Evolutionary conservation across 2,113 vertebrate genomes (phyloP).

Genomic region (Empidonax traillii): DNA sequence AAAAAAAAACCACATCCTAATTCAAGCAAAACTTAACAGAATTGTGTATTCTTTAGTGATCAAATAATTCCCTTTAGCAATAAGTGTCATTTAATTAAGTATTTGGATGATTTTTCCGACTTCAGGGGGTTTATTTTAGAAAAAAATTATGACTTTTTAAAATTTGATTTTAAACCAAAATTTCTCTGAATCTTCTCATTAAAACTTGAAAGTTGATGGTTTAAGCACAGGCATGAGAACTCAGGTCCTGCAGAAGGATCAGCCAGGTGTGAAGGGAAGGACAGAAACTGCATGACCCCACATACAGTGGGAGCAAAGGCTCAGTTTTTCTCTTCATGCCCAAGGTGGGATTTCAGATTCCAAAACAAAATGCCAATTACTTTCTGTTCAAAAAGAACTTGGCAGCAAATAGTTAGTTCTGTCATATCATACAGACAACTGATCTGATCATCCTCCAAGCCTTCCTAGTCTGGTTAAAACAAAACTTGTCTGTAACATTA

Average conservation of each 20-base stretch:
- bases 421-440: neutral
- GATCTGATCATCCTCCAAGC: neutral
- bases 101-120: neutral
- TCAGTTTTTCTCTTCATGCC: neutral
- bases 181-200: neutral
- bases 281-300: neutral
- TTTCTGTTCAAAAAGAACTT: neutral
- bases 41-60: neutral
- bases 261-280: neutral
- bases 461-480: neutral
- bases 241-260: neutral
- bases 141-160: neutral
- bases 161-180: neutral
- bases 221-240: neutral
- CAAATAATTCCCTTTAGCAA: neutral
- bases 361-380: neutral
- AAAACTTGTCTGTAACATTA: neutral
- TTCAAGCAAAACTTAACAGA: neutral
- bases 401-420: neutral
- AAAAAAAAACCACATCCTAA: accelerated
- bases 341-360: neutral
- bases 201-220: neutral
- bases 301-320: neutral
- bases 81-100: neutral
- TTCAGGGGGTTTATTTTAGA: neutral